Conservation (phyloP, 37 sponge, comb jelly and placozoan species). For the Theonella swinhoei region DNA sequence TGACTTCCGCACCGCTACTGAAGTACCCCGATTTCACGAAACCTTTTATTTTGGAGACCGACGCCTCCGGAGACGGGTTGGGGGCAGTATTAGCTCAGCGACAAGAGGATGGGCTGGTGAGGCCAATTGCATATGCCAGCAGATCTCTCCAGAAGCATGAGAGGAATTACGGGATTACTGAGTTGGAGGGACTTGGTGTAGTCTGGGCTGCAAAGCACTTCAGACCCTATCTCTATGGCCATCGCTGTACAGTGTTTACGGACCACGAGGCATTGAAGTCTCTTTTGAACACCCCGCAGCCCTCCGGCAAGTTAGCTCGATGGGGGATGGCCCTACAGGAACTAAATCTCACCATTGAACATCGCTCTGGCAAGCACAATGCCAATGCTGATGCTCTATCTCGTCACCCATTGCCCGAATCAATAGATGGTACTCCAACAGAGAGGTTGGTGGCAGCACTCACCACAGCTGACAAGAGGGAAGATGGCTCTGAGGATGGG, state of each 20-base stretch:
- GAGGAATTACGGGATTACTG: too few species aligned
- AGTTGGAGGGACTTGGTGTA: conserved; percentile 59
- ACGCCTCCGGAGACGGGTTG: conserved; percentile 51
- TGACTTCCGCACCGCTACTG: conserved; percentile 38
- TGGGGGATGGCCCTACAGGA: conserved; percentile 73
- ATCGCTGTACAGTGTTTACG: conserved; percentile 43
- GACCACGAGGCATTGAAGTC: conserved; percentile 67
- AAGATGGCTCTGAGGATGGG: too few species aligned
- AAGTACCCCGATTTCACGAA: conserved; percentile 36
- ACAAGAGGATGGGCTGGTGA: conserved; percentile 23
- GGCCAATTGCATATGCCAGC: too few species aligned
- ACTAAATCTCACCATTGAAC: conserved; percentile 20
- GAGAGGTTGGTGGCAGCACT: too few species aligned
- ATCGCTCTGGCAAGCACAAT: conserved; percentile 56
- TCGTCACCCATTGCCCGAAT: conserved; percentile 11
- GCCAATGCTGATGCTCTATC: conserved; percentile 58
- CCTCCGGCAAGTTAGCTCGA: conserved; percentile 65
- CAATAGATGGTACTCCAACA: too few species aligned
- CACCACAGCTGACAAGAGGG: background rate
- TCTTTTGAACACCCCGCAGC: conserved; percentile 59
- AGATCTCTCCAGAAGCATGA: too few species aligned
- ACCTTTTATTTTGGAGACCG: conserved; percentile 56
- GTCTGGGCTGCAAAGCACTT: conserved; percentile 71
- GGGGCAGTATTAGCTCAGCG: conserved; percentile 59
- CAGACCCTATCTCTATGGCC: conserved; percentile 67